These are phyloP conservation scores for Apolygus lucorum DNA, from an alignment of 1,140 invertebrate genomes.

Conservation along the genomic window DNA sequence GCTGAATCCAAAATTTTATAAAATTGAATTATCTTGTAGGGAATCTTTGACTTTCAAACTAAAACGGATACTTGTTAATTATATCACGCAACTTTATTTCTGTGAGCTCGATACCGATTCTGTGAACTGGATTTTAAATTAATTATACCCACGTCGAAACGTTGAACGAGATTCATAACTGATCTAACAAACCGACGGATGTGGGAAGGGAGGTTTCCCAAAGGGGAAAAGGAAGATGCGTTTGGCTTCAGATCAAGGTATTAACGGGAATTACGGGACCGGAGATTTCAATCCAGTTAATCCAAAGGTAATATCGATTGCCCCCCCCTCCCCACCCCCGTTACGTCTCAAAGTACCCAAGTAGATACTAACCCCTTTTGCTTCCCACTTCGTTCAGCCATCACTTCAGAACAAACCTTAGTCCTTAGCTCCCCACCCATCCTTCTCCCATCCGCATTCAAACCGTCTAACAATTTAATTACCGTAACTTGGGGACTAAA, in stretches of 20 bases:
- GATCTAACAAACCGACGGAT: too few species aligned
- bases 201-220: too few species aligned
- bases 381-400: neutral
- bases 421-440: neutral
- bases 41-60: too few species aligned
- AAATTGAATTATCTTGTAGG: too few species aligned
- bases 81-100: too few species aligned
- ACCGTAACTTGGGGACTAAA: neutral
- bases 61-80: too few species aligned
- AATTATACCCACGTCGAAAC: too few species aligned
- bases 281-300: neutral
- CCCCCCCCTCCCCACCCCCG: conserved; percentile 16
- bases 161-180: too few species aligned
- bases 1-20: too few species aligned
- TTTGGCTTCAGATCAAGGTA: neutral
- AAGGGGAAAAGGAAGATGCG: neutral
- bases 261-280: neutral
- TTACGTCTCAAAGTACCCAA: conserved; percentile 6
- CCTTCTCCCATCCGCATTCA: neutral
- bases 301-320: neutral
- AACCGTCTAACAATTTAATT: neutral
- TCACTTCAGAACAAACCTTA: neutral
- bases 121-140: too few species aligned
- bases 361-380: neutral
- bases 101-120: too few species aligned